These are phyloP conservation scores for Lasioglossum villosulum DNA, from an alignment of 2,888 invertebrate genomes.

Conservation along the genomic window DNA sequence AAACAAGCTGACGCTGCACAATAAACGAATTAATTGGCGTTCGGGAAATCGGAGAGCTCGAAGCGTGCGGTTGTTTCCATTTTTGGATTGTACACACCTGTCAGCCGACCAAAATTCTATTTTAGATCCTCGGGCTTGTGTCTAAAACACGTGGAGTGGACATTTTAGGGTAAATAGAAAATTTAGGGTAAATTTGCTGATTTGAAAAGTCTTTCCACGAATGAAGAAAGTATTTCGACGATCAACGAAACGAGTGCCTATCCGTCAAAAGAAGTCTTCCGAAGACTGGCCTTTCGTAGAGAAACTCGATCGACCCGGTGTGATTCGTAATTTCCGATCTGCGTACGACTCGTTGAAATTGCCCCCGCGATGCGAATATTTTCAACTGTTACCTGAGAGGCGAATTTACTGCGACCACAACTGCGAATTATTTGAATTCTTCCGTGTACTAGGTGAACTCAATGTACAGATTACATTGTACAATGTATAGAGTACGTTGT, in stretches of 20 bases:
- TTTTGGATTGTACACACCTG: slow-evolving; percentile 10
- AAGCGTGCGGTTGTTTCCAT: background rate
- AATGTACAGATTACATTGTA: background rate
- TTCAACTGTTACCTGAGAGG: slow-evolving; percentile 43
- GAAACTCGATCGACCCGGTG: slow-evolving; percentile 34
- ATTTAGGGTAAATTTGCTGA: background rate
- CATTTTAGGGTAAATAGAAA: background rate
- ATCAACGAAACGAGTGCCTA: slow-evolving; percentile 68
- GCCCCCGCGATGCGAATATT: slow-evolving; percentile 7
- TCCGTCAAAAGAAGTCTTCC: slow-evolving; percentile 61
- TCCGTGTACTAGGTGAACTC: background rate
- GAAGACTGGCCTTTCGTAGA: slow-evolving; percentile 42
- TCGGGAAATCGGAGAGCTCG: background rate
- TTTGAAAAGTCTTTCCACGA: background rate
- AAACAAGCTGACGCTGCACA: slow-evolving; percentile 30
- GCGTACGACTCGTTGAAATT: slow-evolving; percentile 6
- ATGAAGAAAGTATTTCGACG: slow-evolving; percentile 3
- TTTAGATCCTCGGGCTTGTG: background rate
- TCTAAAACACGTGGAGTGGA: background rate
- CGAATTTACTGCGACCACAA: background rate
- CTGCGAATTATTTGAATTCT: slow-evolving; percentile 34
- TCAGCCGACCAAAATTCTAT: slow-evolving; percentile 31
- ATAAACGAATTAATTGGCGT: slow-evolving; percentile 54
- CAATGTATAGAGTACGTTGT: too few species aligned
- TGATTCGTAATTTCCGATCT: slow-evolving; percentile 9